Conservation (phyloP, 2,888 invertebrate genomes). For the Stenodema calcarata region DNA sequence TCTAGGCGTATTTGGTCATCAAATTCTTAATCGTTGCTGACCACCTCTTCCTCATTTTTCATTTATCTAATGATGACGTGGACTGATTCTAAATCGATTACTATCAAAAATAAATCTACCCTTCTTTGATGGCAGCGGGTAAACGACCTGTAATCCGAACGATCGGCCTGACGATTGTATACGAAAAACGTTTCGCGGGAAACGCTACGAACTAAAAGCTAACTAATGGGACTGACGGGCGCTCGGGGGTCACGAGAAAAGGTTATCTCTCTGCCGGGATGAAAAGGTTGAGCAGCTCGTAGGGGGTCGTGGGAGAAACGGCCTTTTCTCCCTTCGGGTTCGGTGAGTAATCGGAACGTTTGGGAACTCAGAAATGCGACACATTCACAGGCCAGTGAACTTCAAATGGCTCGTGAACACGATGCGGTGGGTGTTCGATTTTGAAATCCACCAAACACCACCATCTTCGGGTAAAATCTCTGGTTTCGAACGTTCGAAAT, state of each 20-base stretch:
- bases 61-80: not conserved
- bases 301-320: slow-evolving; percentile 16
- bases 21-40: too few relatives aligned
- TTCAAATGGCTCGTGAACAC: not conserved
- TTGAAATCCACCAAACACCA: too few relatives aligned
- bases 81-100: not conserved
- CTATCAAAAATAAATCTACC: not conserved
- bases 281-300: not conserved
- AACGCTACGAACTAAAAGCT: not conserved
- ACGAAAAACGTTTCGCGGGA: not conserved
- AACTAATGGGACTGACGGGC: not conserved
- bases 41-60: too few relatives aligned
- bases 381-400: slow-evolving; percentile 11
- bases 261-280: not conserved
- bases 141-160: not conserved
- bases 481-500: too few relatives aligned
- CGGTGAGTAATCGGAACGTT: slow-evolving; percentile 24
- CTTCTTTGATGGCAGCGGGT: not conserved
- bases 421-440: not conserved
- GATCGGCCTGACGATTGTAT: not conserved
- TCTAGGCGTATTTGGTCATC: too few relatives aligned
- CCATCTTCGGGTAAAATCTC: too few relatives aligned
- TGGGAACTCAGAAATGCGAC: slow-evolving; percentile 18
- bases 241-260: not conserved
- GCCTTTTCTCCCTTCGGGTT: not conserved